Evolutionary conservation across 2,888 invertebrate species (phyloP).

Genomic region (Elegia similella): DNA sequence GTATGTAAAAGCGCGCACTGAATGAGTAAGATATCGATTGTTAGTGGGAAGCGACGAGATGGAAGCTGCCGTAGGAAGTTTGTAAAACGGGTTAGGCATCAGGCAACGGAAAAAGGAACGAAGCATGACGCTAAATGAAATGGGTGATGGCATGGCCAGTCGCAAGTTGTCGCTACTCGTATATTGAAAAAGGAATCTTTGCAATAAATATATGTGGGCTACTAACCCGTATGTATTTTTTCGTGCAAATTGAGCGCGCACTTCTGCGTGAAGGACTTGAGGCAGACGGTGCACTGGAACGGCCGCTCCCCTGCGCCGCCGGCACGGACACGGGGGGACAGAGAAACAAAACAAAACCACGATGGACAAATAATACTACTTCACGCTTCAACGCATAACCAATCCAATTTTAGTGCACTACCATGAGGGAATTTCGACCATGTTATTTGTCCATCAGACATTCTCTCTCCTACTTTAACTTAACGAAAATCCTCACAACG

Average conservation of each 20-base stretch:
- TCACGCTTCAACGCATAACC: constrained; percentile 36
- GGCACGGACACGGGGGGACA: constrained; percentile 70
- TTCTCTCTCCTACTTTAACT: constrained; percentile 68
- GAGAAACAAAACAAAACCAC: constrained; percentile 82
- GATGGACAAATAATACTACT: constrained; percentile 77
- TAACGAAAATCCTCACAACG: constrained; percentile 72
- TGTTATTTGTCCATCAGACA: constrained; percentile 80
- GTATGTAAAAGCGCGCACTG: constrained; percentile 67
- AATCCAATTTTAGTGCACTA: constrained; percentile 42
- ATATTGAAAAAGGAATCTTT: constrained; percentile 57
- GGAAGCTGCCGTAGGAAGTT: constrained; percentile 65
- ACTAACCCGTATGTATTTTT: constrained; percentile 84
- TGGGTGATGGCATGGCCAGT: constrained; percentile 58
- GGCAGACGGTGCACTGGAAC: constrained; percentile 84
- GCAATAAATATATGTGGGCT: constrained; percentile 78
- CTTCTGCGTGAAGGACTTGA: constrained; percentile 84
- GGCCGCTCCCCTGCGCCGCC: constrained; percentile 82
- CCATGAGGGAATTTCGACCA: constrained; percentile 69
- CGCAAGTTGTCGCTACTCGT: constrained; percentile 60
- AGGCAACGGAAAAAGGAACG: constrained; percentile 75
- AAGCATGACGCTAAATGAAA: constrained; percentile 78
- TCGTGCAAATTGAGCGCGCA: constrained; percentile 84
- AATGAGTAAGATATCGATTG: constrained; percentile 64
- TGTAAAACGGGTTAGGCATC: constrained; percentile 73
- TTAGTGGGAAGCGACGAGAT: constrained; percentile 78